These are phyloP conservation scores for Columba janthina DNA, from an alignment of 2,113 vertebrate genomes.

Conservation along the genomic window DNA sequence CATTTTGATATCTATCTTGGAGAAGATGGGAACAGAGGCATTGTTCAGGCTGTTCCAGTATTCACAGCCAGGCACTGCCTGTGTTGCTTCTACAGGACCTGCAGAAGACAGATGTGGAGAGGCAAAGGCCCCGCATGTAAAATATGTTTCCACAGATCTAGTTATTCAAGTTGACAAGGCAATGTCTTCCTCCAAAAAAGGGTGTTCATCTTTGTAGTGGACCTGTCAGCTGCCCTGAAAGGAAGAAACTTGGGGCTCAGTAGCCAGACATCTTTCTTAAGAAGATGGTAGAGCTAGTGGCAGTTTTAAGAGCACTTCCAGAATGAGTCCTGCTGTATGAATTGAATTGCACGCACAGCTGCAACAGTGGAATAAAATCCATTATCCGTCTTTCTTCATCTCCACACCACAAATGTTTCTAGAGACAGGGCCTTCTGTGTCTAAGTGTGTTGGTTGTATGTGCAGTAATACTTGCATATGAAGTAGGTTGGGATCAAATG, in stretches of 20 bases:
- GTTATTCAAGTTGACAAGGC: not conserved
- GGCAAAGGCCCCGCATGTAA: not conserved
- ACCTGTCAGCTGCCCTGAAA: not conserved
- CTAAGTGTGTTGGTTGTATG: not conserved
- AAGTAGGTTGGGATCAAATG: not conserved
- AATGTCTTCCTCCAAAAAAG: not conserved
- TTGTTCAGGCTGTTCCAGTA: not conserved
- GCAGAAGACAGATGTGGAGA: not conserved
- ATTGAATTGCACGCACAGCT: not conserved
- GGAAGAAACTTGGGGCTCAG: not conserved
- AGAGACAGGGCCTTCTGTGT: not conserved
- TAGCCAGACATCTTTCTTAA: not conserved
- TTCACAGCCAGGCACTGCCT: not conserved
- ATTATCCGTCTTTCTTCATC: not conserved
- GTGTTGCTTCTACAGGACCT: not conserved
- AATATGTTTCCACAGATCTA: not conserved
- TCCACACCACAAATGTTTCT: not conserved
- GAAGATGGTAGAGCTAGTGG: not conserved
- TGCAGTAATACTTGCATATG: not conserved
- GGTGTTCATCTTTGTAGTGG: not conserved
- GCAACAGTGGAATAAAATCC: not conserved
- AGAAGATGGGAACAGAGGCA: not conserved
- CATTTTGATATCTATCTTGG: not conserved
- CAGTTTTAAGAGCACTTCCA: not conserved
- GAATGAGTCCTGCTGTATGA: not conserved